phyloP scores from a whole-genome alignment of 2,888 invertebrate species.

The Drosophila fungiperda region DNA sequence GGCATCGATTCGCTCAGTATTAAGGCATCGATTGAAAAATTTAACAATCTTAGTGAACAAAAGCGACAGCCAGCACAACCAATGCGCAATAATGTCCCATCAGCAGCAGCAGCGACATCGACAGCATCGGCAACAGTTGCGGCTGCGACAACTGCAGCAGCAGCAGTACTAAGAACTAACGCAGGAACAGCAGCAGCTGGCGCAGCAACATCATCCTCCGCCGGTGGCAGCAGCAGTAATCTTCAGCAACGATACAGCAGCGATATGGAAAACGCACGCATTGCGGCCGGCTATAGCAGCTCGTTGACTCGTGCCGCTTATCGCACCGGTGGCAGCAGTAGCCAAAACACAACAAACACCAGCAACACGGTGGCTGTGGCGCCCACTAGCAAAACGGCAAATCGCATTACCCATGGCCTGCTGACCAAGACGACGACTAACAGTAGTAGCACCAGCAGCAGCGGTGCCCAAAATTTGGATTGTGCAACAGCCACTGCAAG shows the following conservation, averaged over 20 bases:
- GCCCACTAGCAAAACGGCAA: conserved; percentile 45
- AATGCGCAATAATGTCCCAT: conserved; percentile 22
- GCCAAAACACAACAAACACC: background rate
- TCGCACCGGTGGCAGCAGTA: conserved; percentile 55
- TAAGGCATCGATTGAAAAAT: conserved; percentile 83
- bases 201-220: background rate
- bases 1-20: conserved; percentile 83
- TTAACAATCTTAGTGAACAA: conserved; percentile 83
- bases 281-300: conserved; percentile 72
- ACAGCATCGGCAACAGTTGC: conserved; percentile 6
- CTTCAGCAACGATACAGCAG: conserved; percentile 76
- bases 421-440: conserved; percentile 36
- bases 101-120: conserved; percentile 8
- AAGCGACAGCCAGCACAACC: conserved; percentile 72
- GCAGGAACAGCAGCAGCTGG: conserved; percentile 4
- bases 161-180: background rate
- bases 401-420: conserved; percentile 45
- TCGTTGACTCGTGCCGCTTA: conserved; percentile 79
- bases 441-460: background rate
- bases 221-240: conserved; percentile 81
- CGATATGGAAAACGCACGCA: conserved; percentile 65
- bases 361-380: conserved; percentile 15
- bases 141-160: background rate
- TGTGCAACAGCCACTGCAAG: conserved; percentile 2
- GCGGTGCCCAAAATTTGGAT: background rate